These are phyloP conservation scores for Campylorhamphus procurvoides DNA, from an alignment of 2,113 vertebrate genomes.

Conservation along the genomic window DNA sequence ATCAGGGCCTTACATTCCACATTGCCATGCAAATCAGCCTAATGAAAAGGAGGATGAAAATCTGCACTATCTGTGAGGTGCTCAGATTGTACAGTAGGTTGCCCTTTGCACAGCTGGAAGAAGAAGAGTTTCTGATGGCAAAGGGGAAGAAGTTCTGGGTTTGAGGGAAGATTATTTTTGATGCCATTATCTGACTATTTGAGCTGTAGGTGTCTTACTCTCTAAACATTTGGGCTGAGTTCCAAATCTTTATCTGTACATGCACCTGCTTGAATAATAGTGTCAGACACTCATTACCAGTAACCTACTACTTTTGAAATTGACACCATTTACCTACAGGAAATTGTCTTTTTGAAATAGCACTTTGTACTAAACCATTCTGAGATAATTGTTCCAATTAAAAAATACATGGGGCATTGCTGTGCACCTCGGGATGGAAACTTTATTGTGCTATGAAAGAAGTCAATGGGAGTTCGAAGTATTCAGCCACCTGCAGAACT, in stretches of 20 bases:
- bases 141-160: background rate
- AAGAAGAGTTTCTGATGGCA: background rate
- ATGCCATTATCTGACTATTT: background rate
- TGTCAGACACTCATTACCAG: conserved; percentile 32
- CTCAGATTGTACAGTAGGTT: background rate
- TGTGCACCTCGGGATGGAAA: conserved; percentile 39
- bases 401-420: conserved; percentile 44
- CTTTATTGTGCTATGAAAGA: conserved; percentile 33
- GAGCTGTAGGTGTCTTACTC: background rate
- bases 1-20: background rate
- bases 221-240: conserved; percentile 18
- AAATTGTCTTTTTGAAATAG: conserved; percentile 53
- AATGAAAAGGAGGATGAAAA: background rate
- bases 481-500: conserved; percentile 58
- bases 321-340: conserved; percentile 52
- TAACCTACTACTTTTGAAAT: conserved; percentile 49
- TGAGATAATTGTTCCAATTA: conserved; percentile 64
- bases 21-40: background rate
- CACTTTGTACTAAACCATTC: background rate
- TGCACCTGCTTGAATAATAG: conserved; percentile 38
- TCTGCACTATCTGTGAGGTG: background rate
- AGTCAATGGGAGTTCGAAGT: conserved; percentile 49
- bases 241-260: conserved; percentile 28
- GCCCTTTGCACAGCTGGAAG: background rate
- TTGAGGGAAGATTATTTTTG: background rate